These are phyloP conservation scores for Arctocebus calabarensis DNA, from an alignment of 2,797 vertebrate species.

Conservation along the genomic window DNA sequence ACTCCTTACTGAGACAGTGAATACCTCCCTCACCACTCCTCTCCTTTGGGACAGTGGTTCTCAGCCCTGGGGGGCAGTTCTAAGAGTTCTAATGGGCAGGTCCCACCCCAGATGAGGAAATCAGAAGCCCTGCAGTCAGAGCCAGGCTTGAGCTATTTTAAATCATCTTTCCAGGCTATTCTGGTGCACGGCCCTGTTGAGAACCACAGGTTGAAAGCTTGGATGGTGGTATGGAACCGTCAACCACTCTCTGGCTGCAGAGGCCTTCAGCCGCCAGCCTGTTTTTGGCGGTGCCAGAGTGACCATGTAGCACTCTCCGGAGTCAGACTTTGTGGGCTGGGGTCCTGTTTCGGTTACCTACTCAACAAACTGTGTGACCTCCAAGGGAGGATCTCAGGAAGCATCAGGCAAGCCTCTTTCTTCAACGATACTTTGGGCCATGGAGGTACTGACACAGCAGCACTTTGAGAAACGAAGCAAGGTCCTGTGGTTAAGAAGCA, in stretches of 20 bases:
- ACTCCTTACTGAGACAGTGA: neutral
- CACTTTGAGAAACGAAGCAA: neutral
- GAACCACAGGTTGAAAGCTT: neutral
- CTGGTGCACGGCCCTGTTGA: neutral
- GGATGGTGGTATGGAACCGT: neutral
- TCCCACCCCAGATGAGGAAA: neutral
- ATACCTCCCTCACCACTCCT: accelerated
- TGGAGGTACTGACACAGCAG: accelerated
- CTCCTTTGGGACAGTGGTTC: neutral
- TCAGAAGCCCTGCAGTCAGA: neutral
- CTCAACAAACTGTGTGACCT: accelerated
- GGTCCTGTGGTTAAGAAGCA: accelerated
- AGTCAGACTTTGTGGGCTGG: neutral
- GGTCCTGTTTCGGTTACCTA: neutral
- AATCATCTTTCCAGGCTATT: neutral
- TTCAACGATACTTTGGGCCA: too few species aligned
- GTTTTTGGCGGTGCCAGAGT: accelerated
- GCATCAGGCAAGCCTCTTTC: neutral
- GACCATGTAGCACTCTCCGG: accelerated
- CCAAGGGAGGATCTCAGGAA: neutral
- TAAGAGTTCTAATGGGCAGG: neutral
- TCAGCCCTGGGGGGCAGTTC: neutral
- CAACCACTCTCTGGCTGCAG: neutral
- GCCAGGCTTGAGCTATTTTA: neutral
- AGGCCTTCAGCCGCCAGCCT: too few species aligned